phyloP scores from a whole-genome alignment of 2,113 vertebrate species.

The Festucalex cinctus region DNA sequence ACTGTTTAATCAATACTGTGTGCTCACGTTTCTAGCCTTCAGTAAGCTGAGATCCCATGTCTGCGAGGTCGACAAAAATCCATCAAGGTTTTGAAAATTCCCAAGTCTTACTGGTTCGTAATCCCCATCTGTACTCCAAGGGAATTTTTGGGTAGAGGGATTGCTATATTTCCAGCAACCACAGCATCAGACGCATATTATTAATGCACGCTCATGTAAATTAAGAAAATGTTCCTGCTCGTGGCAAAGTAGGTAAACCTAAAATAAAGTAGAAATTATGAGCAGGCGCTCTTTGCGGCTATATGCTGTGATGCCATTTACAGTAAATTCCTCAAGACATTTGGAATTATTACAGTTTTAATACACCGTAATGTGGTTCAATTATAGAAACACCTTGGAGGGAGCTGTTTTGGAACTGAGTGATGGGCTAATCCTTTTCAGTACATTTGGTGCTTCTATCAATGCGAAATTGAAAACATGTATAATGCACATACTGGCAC shows the following conservation, averaged over 20 bases:
- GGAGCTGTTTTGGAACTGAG: neutral
- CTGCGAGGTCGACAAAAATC: conserved; percentile 3
- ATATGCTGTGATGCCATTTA: neutral
- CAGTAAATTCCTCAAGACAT: neutral
- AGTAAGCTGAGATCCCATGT: neutral
- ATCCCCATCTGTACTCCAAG: conserved; percentile 1
- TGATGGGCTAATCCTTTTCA: neutral
- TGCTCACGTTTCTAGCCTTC: neutral
- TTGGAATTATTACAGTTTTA: conserved; percentile 2
- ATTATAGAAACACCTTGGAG: neutral
- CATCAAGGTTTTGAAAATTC: neutral
- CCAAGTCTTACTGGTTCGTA: neutral
- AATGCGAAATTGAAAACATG: neutral
- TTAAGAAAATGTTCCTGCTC: neutral
- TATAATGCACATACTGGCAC: neutral
- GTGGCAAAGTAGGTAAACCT: neutral
- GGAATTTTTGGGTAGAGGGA: no score
- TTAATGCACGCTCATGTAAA: neutral
- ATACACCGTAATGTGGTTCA: neutral
- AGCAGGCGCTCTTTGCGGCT: neutral
- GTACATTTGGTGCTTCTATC: neutral
- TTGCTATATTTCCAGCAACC: neutral
- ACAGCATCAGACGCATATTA: neutral
- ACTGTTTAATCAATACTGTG: neutral
- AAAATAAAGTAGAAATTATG: neutral